A percentile compares a stretch with the other conserved stretches of the same genome.
These are phyloP conservation scores for Tigriopus californicus DNA, from an alignment of 2,888 invertebrate species.

Conservation along the genomic window DNA sequence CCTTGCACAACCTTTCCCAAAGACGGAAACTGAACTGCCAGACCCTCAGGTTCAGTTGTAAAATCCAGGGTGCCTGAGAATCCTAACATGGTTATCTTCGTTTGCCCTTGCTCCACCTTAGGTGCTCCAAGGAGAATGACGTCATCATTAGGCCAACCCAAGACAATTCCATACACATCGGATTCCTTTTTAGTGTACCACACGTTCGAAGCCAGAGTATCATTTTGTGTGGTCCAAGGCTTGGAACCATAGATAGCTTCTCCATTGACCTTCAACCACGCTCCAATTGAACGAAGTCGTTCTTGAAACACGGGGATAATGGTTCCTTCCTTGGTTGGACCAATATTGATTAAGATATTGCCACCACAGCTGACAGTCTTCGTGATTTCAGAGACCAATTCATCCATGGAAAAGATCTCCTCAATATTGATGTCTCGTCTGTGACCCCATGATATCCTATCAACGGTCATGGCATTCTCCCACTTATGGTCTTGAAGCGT, in stretches of 20 bases:
- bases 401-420: conserved; percentile 41
- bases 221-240: conserved; percentile 13
- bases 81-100: too few relatives aligned
- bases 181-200: conserved; percentile 19
- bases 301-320: conserved; percentile 73
- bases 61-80: too few relatives aligned
- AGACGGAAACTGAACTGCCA: too few relatives aligned
- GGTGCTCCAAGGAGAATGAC: too few relatives aligned
- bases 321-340: conserved; percentile 71
- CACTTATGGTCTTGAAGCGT: conserved; percentile 57
- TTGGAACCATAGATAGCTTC: conserved; percentile 36
- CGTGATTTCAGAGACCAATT: conserved; percentile 48
- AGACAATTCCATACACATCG: conserved; percentile 19
- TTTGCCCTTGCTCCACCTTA: too few relatives aligned
- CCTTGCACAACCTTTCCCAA: too few relatives aligned
- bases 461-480: conserved; percentile 88
- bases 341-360: conserved; percentile 63
- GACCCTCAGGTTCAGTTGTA: too few relatives aligned
- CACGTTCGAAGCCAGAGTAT: conserved; percentile 5
- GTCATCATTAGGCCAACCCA: conserved; percentile 18
- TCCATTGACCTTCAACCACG: conserved; percentile 63
- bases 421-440: conserved; percentile 45
- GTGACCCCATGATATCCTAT: conserved; percentile 68
- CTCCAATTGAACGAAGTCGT: conserved; percentile 51
- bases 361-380: conserved; percentile 69